These are phyloP conservation scores for Meda fulgida DNA, from an alignment of 2,797 vertebrate genomes.

Conservation along the genomic window DNA sequence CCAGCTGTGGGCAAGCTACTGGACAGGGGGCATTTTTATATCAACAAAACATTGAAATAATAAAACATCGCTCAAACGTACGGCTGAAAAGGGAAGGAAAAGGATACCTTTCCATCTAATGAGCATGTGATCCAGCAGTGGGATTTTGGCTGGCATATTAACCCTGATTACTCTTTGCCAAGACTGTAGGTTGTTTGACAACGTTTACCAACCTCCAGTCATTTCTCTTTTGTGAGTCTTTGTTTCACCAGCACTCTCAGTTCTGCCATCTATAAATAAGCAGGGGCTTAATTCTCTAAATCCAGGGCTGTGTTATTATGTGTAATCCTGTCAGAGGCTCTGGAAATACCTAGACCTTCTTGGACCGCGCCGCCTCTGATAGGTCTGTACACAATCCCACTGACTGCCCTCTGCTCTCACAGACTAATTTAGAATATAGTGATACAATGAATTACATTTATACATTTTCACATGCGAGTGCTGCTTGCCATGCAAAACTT, in stretches of 20 bases:
- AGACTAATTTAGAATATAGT: constrained; percentile 7
- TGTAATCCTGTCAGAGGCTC: constrained; percentile 67
- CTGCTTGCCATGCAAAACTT: background rate
- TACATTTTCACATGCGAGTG: background rate
- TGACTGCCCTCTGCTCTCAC: constrained; percentile 29
- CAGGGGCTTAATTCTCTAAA: constrained; percentile 64
- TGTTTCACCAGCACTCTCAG: constrained; percentile 12
- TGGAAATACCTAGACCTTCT: constrained; percentile 56
- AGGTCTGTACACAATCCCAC: background rate
- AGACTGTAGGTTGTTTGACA: constrained; percentile 17
- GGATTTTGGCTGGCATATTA: constrained; percentile 39
- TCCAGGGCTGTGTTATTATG: constrained; percentile 67
- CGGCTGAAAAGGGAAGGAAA: background rate
- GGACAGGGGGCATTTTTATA: background rate
- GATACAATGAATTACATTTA: background rate
- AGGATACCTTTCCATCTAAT: constrained; percentile 31
- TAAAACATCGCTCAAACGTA: background rate
- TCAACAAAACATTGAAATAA: background rate
- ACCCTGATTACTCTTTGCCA: constrained; percentile 33
- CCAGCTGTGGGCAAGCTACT: background rate
- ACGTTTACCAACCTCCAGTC: constrained; percentile 34
- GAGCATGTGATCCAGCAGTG: constrained; percentile 15
- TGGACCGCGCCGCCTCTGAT: constrained; percentile 3
- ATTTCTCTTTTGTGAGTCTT: constrained; percentile 46
- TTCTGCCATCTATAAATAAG: constrained; percentile 53